Base-by-base conservation (phyloP, 2,888 invertebrate genomes). In the Dasypogon diadema region DNA sequence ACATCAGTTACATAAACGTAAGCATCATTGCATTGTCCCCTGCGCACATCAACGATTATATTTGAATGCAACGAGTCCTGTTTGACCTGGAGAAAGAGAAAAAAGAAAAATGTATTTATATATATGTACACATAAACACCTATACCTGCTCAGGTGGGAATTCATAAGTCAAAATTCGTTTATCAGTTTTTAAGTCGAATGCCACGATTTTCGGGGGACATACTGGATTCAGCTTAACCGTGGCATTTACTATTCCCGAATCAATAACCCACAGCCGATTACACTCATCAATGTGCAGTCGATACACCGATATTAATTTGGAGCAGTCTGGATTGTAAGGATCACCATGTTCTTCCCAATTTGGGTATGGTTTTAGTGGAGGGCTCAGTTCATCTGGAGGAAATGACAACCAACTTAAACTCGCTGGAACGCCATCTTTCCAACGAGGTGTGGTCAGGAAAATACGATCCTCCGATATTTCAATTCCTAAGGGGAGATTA, bases 211-310 rank as follows among this genome's bases (percentile, higher is more conserved):
- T 90, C 0, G 94, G 93, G 0, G 92, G 91, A 80, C 93, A 93
- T 16, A 91, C 84, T 82, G 92, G 92, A 77, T 89, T 89, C 0
- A 92, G 89, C 70, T 87, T 87, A n/a, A 89, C 89, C 14, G 90
- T 91, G 0, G 91, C 89, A 80, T 94, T 90, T 2, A 92, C 89
- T 82, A 92, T 91, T 0, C 95, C 95, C 0, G 93, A 92, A 84
- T 95, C 94, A 76, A 95, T 86, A 0, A 93, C 89, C 94, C 94
- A 95, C 2, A 95, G 86, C 46, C 93, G 89, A 60, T 91, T 91
- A 79, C 95, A 95, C 0, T 89, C 87, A 83, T 95, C 95, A 0
- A 91, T 90, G 80, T 90, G 89, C 56, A 93, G 87, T 22, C 95
- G 88, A 82, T 94, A 94, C 0, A 94, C 93, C 1, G 94, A 94